Conservation (phyloP, 2,797 vertebrate species). For the Meriones psammophilus region DNA sequence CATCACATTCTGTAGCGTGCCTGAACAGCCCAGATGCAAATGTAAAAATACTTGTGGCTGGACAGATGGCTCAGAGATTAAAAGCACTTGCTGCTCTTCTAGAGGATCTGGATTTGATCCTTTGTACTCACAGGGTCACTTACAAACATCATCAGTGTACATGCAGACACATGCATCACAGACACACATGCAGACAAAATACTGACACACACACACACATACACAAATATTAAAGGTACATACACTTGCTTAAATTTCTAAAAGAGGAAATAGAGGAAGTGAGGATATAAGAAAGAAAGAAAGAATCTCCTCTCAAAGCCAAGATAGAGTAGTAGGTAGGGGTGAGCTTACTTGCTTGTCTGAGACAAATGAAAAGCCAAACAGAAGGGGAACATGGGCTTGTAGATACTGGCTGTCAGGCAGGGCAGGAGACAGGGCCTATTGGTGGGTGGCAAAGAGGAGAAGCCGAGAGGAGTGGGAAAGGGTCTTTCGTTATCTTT, state of each 20-base stretch:
- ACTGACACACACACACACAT: not conserved
- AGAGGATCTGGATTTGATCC: not conserved
- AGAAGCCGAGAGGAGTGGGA: not conserved
- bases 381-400: not conserved
- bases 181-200: not conserved
- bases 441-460: not conserved
- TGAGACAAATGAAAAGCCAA: not conserved
- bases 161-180: no score
- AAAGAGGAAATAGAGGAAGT: not conserved
- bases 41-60: no score
- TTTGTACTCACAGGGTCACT: not conserved
- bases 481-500: not conserved
- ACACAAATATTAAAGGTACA: not conserved
- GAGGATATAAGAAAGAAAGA: not conserved
- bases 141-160: not conserved
- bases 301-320: not conserved
- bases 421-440: not conserved
- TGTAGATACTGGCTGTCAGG: not conserved
- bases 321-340: not conserved
- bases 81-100: not conserved
- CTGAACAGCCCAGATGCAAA: not conserved
- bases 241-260: not conserved
- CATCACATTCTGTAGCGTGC: not conserved
- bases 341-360: not conserved
- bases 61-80: not conserved